Conservation (phyloP, 1,140 invertebrate species). For the Dolichoris vasculosae region DNA sequence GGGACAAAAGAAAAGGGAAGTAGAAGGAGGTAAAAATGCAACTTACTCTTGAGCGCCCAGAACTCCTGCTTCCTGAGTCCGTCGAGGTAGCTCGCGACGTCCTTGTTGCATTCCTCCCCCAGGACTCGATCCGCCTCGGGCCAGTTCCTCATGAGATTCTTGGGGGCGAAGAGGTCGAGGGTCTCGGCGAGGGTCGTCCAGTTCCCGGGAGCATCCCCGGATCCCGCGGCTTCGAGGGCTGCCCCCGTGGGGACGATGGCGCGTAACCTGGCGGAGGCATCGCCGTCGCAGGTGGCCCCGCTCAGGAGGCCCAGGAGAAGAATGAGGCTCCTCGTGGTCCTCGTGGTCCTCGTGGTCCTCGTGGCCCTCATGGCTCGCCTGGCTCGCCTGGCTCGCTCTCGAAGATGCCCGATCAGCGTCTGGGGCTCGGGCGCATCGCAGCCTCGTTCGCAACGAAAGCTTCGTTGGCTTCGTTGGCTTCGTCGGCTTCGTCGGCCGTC, state of each 20-base stretch:
- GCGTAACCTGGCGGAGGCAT: neutral
- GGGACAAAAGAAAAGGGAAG: too few species aligned
- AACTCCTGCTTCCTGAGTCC: slow-evolving; percentile 77
- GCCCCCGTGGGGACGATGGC: neutral
- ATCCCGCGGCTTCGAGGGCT: neutral
- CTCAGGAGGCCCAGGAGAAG: neutral
- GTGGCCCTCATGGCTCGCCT: neutral
- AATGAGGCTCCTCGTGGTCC: neutral
- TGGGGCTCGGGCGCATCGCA: neutral
- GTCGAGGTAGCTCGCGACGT: slow-evolving; percentile 79
- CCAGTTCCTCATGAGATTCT: slow-evolving; percentile 71
- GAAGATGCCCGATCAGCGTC: neutral
- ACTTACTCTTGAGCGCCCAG: slow-evolving; percentile 86
- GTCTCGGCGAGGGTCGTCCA: slow-evolving; percentile 68
- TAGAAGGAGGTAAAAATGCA: neutral
- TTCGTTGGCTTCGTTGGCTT: too few species aligned
- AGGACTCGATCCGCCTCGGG: slow-evolving; percentile 61
- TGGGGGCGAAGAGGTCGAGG: slow-evolving; percentile 73
- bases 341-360: neutral
- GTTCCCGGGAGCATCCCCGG: slow-evolving; percentile 41
- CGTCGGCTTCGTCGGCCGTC: too few species aligned
- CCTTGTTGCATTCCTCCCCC: slow-evolving; percentile 74
- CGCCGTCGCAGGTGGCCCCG: neutral
- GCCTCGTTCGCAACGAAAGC: too few species aligned
- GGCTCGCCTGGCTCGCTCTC: neutral